Evolutionary conservation across 2,113 vertebrate genomes (phyloP), one percentile per base, ranked within the genome.

Genomic region (Ceyx cyanopectus): DNA sequence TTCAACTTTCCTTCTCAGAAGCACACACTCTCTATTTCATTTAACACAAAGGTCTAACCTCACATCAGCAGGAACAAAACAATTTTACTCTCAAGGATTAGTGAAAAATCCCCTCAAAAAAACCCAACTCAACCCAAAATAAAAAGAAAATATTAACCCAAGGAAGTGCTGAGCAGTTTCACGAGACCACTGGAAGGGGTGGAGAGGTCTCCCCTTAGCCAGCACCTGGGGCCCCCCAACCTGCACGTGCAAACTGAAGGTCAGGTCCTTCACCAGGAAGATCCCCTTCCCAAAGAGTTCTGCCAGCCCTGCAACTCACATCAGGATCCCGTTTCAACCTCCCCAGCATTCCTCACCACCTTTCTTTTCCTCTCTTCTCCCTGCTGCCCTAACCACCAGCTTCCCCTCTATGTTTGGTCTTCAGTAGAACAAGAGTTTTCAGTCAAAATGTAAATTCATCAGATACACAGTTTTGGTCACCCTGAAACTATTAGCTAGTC

Each of bases 331-430:
- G 1, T 81, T 91, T 84, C 89, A 91, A 45, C 57, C 43, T 93
- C n/a, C 27, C 73, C 66, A 84, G 43, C 61, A 78, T 60, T 93
- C 89, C 62, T 78, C 66, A 17, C 26, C 58, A 79, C 23, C 43
- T 89, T 94, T 74, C 74, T 81, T 83, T 81, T 86, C 86, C 58
- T 82, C 50, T 87, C 57, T 75, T 94, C 70, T 92, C 81, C 30
- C 45, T 41, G 23, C 74, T 65, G 67, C 81, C 84, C 41, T 82
- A 94, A 89, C 81, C 87, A 93, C 67, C 27, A 61, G 69, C 61
- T 95, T 92, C 62, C 89, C 63, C 41, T 93, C 79, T 69, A 9
- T 37, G 51, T 87, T 66, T 92, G 91, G 63, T 68, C 89, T 91
- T 57, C 12, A 48, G n/a, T 17, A 53, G 56, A 78, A 34, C 51